Percentiles rank a stretch among this genome's conserved stretches.
Conservation (phyloP, 2,113 vertebrate species). For the Phaethornis superciliosus region DNA sequence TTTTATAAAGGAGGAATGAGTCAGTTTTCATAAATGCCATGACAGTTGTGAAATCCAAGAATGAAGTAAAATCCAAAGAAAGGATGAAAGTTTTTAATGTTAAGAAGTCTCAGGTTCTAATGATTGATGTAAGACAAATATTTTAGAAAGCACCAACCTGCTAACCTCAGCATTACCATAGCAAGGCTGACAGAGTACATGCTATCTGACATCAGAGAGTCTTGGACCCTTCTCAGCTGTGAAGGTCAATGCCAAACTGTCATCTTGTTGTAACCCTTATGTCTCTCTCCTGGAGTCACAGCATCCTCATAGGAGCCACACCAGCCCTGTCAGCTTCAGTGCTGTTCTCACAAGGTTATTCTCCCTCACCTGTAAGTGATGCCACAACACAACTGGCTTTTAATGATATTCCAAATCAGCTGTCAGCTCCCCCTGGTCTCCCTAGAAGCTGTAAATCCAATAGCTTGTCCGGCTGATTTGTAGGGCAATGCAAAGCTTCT, state of each 20-base stretch:
- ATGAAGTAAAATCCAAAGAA: background rate
- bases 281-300: background rate
- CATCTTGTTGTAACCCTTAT: background rate
- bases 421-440: background rate
- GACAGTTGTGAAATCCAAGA: background rate
- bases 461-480: background rate
- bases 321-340: rapidly evolving
- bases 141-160: background rate
- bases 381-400: background rate
- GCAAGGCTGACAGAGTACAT: background rate
- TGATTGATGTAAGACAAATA: background rate
- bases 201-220: background rate
- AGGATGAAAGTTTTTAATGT: background rate
- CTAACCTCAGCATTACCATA: background rate
- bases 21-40: background rate
- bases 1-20: background rate
- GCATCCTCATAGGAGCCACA: rapidly evolving
- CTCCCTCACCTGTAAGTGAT: background rate
- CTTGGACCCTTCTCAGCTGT: background rate
- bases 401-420: background rate
- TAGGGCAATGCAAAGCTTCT: background rate
- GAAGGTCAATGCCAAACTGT: background rate
- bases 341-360: background rate
- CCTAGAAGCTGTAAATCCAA: background rate
- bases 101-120: background rate